Evolutionary conservation across 1,140 invertebrate species (phyloP).

Genomic region (Maconellicoccus hirsutus): DNA sequence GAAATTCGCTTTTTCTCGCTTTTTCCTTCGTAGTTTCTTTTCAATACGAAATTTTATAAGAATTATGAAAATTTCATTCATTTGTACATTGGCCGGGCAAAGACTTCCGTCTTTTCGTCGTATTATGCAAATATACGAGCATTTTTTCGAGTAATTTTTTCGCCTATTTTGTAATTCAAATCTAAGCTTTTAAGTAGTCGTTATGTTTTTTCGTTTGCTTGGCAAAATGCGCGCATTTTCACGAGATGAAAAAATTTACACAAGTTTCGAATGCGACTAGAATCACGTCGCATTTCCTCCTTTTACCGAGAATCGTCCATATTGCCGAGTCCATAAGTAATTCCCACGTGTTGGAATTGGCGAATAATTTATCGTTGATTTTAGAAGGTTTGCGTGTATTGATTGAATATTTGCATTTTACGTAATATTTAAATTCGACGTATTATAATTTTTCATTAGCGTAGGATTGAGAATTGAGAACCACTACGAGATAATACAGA

Average conservation of each 20-base stretch:
- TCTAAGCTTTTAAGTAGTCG: background rate
- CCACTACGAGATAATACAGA: too few species aligned
- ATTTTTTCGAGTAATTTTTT: background rate
- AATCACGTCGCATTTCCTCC: too few species aligned
- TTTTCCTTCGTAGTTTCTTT: background rate
- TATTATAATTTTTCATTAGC: too few species aligned
- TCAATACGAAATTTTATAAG: background rate
- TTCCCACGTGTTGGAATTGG: too few species aligned
- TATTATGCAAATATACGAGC: background rate
- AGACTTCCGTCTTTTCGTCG: background rate
- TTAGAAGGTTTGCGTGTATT: too few species aligned
- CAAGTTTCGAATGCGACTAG: background rate
- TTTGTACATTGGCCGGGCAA: background rate
- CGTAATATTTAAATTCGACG: too few species aligned
- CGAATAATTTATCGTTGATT: too few species aligned
- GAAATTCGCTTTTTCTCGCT: background rate
- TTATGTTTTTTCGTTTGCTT: background rate
- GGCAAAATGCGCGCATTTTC: background rate
- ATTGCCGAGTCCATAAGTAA: too few species aligned
- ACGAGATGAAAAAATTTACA: background rate
- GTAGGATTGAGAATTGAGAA: too few species aligned
- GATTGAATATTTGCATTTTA: too few species aligned
- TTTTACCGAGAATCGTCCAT: too few species aligned
- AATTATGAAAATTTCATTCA: conserved; percentile 6
- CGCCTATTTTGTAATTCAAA: conserved; percentile 2